Evolutionary conservation across 2,797 vertebrate species (phyloP).

Genomic region (Fratercula arctica): DNA sequence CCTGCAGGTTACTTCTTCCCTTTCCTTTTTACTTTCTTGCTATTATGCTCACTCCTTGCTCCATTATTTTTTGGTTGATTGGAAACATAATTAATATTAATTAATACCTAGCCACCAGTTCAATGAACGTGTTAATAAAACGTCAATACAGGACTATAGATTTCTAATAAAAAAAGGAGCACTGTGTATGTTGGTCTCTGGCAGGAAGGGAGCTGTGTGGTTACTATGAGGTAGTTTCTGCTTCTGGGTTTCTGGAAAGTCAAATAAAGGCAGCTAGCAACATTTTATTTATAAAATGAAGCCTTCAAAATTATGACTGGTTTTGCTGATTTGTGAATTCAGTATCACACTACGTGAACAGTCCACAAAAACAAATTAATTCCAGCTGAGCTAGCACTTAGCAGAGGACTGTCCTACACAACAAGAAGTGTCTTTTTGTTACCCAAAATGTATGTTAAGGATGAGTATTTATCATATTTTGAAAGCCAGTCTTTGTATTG

Average conservation of each 20-base stretch:
- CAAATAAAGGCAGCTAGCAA: not conserved
- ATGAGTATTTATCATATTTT: not conserved
- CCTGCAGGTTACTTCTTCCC: not conserved
- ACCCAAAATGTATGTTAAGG: not conserved
- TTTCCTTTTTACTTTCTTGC: not conserved
- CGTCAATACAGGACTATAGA: not conserved
- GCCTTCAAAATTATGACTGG: not conserved
- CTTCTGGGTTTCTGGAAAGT: slow-evolving; percentile 3
- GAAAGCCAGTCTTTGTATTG: not conserved
- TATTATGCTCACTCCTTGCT: not conserved
- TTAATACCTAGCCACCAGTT: not conserved
- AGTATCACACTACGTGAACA: not conserved
- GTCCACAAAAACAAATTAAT: not conserved
- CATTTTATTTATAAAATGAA: slow-evolving; percentile 2
- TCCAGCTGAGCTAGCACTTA: not conserved
- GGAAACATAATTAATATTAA: not conserved
- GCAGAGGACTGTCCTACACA: not conserved
- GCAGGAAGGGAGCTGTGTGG: not conserved
- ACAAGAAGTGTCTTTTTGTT: not conserved
- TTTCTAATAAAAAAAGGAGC: not conserved
- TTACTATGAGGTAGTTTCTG: not conserved
- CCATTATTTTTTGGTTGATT: not conserved
- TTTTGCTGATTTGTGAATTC: slow-evolving; percentile 10
- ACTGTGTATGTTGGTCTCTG: not conserved
- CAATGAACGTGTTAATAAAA: not conserved